A percentile compares a stretch with the other conserved stretches of the same genome.
These are phyloP conservation scores for Halichondria panicea DNA, from an alignment of 37 sponge, comb jelly and placozoan genomes.

Conservation along the genomic window DNA sequence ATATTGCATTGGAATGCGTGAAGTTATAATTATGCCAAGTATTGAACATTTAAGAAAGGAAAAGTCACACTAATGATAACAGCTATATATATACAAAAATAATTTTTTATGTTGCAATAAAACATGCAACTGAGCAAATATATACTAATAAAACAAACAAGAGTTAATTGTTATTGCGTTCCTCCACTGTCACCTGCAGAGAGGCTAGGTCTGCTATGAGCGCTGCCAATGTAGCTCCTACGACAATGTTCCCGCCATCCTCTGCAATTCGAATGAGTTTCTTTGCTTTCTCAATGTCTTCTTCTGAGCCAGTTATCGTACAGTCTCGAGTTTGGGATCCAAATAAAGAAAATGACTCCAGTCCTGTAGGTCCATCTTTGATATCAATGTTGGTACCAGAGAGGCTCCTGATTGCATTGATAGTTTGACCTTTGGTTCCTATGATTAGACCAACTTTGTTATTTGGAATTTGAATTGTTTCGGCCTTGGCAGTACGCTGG, in stretches of 20 bases:
- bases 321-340: constrained; percentile 2
- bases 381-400: constrained; percentile 33
- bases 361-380: not conserved
- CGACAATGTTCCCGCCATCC: constrained; percentile 14
- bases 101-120: too few relatives aligned
- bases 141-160: too few relatives aligned
- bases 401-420: constrained; percentile 14
- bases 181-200: too few relatives aligned
- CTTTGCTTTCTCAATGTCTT: constrained; percentile 36
- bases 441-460: constrained; percentile 21
- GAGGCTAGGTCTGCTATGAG: too few relatives aligned
- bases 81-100: too few relatives aligned
- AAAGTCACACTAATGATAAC: too few relatives aligned
- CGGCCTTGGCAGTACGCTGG: constrained; percentile 11
- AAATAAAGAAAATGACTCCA: constrained; percentile 7
- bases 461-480: constrained; percentile 27
- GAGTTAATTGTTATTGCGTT: too few relatives aligned
- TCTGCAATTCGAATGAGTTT: constrained; percentile 9
- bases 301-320: constrained; percentile 28
- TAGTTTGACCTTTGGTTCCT: constrained; percentile 28
- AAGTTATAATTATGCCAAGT: too few relatives aligned
- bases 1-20: too few relatives aligned
- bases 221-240: constrained; percentile 18
- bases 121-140: too few relatives aligned
- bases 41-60: too few relatives aligned